Percentiles rank a stretch among this genome's conserved stretches.
Conservation (phyloP, 2,888 invertebrate species). For the Hirtodrosophila confusa region DNA sequence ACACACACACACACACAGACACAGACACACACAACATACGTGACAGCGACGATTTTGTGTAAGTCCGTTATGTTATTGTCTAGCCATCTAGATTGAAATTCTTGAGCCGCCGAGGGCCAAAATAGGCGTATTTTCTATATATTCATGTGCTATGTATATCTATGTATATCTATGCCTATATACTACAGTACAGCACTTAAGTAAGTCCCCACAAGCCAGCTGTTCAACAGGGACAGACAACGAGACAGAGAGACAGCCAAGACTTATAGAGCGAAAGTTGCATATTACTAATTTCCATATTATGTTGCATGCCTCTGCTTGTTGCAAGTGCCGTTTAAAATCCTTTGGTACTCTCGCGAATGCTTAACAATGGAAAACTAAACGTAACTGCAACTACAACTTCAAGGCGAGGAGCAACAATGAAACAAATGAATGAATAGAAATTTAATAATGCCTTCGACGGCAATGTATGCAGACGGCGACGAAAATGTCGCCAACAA, state of each 20-base stretch:
- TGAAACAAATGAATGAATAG: constrained; percentile 52
- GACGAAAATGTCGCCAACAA: constrained; percentile 35
- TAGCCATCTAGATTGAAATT: constrained; percentile 55
- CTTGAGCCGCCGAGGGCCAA: constrained; percentile 22
- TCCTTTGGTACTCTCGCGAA: constrained; percentile 62
- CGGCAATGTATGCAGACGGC: constrained; percentile 22
- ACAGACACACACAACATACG: not conserved
- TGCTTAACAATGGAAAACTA: constrained; percentile 49
- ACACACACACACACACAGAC: too few species aligned
- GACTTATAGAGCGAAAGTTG: constrained; percentile 8
- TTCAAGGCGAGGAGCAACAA: constrained; percentile 37
- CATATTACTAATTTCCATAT: constrained; percentile 61
- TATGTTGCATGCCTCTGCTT: constrained; percentile 30
- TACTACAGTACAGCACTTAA: constrained; percentile 5
- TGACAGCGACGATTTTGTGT: constrained; percentile 7
- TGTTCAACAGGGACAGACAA: constrained; percentile 1
- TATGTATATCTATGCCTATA: not conserved
- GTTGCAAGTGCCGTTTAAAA: constrained; percentile 27
- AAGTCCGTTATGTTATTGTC: constrained; percentile 36
- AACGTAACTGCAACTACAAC: constrained; percentile 30
- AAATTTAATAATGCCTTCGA: constrained; percentile 19
- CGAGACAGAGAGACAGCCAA: not conserved
- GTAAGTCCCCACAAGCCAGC: constrained; percentile 2
- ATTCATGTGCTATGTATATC: not conserved
- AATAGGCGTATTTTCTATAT: constrained; percentile 7